Evolutionary conservation across 2,113 vertebrate genomes (phyloP).

Genomic region (Serilophus lunatus): DNA sequence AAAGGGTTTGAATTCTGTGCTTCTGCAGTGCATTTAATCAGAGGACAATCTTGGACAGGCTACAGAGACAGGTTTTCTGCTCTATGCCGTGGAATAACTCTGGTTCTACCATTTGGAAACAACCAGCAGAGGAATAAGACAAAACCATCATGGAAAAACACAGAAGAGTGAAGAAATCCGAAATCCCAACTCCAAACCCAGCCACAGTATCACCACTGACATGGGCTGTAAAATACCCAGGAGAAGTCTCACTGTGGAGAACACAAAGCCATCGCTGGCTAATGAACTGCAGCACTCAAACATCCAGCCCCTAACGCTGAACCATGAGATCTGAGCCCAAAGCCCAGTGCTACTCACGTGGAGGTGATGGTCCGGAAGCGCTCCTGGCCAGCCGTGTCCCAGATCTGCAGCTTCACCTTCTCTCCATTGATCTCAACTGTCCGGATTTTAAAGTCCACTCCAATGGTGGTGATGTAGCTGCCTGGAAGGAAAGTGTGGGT

Average conservation of each 20-base stretch:
- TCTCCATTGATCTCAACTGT: constrained; percentile 98
- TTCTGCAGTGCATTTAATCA: neutral
- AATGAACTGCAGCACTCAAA: neutral
- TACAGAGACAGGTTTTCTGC: neutral
- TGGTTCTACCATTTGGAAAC: neutral
- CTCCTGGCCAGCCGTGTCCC: constrained; percentile 97
- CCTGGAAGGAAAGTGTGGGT: constrained; percentile 67
- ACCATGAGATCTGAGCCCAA: neutral
- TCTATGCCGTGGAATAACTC: neutral
- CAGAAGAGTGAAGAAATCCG: neutral
- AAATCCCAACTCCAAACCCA: neutral
- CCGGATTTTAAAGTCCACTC: constrained; percentile 98
- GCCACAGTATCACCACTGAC: neutral
- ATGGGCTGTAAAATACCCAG: neutral
- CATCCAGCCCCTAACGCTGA: neutral
- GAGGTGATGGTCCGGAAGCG: constrained; percentile 98
- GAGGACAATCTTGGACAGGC: neutral
- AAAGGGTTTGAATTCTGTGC: neutral
- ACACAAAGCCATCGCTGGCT: neutral
- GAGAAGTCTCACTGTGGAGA: neutral
- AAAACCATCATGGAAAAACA: neutral
- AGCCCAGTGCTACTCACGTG: constrained; percentile 80
- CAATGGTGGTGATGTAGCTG: constrained; percentile 98
- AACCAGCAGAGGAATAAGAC: neutral
- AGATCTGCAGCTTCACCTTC: constrained; percentile 99